These are phyloP conservation scores for Carpatolechia fugitivella DNA, from an alignment of 2,888 invertebrate species.

Conservation along the genomic window DNA sequence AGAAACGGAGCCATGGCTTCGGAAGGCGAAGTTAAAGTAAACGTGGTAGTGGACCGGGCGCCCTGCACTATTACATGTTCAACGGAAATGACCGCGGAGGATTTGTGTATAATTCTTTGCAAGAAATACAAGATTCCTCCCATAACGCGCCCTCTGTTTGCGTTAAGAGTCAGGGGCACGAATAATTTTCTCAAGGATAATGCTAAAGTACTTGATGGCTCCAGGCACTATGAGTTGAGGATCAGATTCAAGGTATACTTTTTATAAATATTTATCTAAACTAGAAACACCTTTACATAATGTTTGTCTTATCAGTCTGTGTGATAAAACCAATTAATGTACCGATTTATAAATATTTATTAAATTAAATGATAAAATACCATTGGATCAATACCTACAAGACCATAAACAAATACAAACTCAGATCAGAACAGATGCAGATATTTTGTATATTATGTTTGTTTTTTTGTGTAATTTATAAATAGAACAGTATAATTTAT, in stretches of 20 bases:
- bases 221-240: slow-evolving; percentile 85
- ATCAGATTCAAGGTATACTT: slow-evolving; percentile 85
- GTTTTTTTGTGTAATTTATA: too few species aligned
- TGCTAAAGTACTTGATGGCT: slow-evolving; percentile 58
- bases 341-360: too few species aligned
- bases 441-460: background rate
- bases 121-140: slow-evolving; percentile 87
- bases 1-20: slow-evolving; percentile 54
- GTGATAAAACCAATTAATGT: too few species aligned
- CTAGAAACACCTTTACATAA: too few species aligned
- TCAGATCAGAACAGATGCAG: background rate
- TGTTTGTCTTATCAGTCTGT: too few species aligned
- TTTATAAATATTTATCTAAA: too few species aligned
- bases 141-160: slow-evolving; percentile 87
- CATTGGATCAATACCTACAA: too few species aligned
- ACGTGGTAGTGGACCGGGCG: slow-evolving; percentile 60
- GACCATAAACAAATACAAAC: background rate
- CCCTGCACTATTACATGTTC: slow-evolving; percentile 67
- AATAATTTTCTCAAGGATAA: slow-evolving; percentile 86
- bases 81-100: slow-evolving; percentile 79
- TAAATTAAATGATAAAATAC: too few species aligned
- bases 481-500: too few species aligned
- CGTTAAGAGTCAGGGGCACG: slow-evolving; percentile 82
- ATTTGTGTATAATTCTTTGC: slow-evolving; percentile 85
- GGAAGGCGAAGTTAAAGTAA: slow-evolving; percentile 64